phyloP scores from a whole-genome alignment of 2,797 vertebrate genomes.

The Margarornis squamiger region DNA sequence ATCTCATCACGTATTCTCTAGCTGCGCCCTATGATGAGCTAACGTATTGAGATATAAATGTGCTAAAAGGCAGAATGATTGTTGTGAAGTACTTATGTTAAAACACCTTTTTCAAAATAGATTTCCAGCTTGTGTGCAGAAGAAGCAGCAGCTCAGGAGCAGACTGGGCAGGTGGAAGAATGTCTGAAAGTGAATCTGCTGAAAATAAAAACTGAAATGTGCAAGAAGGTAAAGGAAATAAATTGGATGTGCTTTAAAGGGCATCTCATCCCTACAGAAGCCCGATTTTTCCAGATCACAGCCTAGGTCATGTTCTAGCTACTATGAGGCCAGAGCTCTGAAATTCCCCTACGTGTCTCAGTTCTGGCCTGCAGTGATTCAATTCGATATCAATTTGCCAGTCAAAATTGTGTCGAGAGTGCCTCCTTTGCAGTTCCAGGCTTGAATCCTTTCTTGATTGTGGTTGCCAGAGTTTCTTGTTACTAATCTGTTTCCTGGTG shows the following conservation, averaged over 20 bases:
- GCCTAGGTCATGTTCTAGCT: neutral
- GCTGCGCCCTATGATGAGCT: neutral
- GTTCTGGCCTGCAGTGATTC: neutral
- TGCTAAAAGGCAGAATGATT: conserved; percentile 10
- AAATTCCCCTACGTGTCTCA: neutral
- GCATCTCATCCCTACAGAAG: neutral
- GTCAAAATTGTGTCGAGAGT: neutral
- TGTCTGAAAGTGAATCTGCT: conserved; percentile 96
- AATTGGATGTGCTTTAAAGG: neutral
- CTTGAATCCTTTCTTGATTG: neutral
- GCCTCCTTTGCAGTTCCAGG: neutral
- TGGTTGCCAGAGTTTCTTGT: neutral
- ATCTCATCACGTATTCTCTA: neutral
- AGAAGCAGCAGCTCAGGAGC: conserved; percentile 95
- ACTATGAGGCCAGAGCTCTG: neutral
- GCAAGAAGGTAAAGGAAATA: conserved; percentile 87
- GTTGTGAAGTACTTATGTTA: neutral
- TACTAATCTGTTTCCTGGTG: neutral
- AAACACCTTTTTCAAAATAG: conserved; percentile 71
- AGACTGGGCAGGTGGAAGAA: conserved; percentile 96
- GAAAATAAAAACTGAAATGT: conserved; percentile 89
- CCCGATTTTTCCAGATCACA: neutral
- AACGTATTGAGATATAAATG: neutral
- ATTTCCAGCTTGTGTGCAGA: conserved; percentile 90
- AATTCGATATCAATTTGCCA: neutral